These are phyloP conservation scores for Drosophila buzzatii DNA, from an alignment of 2,888 invertebrate species.

Conservation along the genomic window DNA sequence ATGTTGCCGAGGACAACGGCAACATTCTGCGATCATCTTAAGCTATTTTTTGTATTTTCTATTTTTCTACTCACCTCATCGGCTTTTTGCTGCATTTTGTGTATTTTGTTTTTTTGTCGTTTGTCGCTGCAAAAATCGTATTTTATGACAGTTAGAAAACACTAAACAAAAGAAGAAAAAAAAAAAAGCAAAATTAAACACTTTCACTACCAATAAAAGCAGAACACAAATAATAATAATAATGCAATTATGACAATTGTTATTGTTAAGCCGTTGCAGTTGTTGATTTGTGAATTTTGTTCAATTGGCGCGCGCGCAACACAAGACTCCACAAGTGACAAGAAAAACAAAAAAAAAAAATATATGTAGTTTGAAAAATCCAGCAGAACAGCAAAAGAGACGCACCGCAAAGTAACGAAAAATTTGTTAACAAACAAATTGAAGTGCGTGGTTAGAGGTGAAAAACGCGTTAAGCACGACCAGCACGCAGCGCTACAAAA, in stretches of 20 bases:
- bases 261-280: slow-evolving; percentile 30
- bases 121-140: slow-evolving; percentile 41
- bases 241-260: slow-evolving; percentile 53
- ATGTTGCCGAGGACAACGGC: slow-evolving; percentile 33
- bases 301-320: slow-evolving; percentile 57
- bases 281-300: slow-evolving; percentile 17
- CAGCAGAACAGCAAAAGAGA: slow-evolving; percentile 6
- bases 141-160: slow-evolving; percentile 46
- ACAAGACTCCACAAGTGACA: slow-evolving; percentile 35
- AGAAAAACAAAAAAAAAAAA: slow-evolving; percentile 7
- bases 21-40: slow-evolving; percentile 4
- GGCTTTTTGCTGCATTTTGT: slow-evolving; percentile 68
- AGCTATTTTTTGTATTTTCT: slow-evolving; percentile 4
- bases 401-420: slow-evolving; percentile 42
- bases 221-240: slow-evolving; percentile 38
- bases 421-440: slow-evolving; percentile 27
- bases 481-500: slow-evolving; percentile 65
- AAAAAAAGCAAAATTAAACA: slow-evolving; percentile 35
- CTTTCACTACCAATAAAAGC: slow-evolving; percentile 48
- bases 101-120: neutral
- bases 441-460: slow-evolving; percentile 26
- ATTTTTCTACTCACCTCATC: slow-evolving; percentile 62
- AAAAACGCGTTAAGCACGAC: slow-evolving; percentile 54
- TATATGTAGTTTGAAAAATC: neutral
- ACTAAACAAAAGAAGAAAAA: slow-evolving; percentile 30